These are phyloP conservation scores for Chaetops frenatus DNA, from an alignment of 2,113 vertebrate genomes.

Conservation along the genomic window DNA sequence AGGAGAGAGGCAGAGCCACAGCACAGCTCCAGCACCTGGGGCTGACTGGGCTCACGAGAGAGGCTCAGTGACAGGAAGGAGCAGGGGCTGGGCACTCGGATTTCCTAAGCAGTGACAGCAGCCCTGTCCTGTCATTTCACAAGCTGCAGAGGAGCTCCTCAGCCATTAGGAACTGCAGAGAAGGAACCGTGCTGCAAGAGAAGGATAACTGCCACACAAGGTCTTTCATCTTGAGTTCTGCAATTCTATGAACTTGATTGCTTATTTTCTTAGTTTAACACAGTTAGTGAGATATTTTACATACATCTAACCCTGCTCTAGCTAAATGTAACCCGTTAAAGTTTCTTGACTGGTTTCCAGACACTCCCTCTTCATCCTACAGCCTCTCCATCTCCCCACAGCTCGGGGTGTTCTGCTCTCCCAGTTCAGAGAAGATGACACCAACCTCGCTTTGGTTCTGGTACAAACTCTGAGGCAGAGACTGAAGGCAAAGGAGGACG, in stretches of 20 bases:
- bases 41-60: neutral
- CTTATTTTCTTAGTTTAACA: neutral
- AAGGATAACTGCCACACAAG: neutral
- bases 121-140: neutral
- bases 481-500: accelerated
- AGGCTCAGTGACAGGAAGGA: neutral
- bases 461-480: neutral
- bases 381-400: neutral
- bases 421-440: neutral
- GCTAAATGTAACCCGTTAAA: neutral
- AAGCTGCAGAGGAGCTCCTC: neutral
- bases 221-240: neutral
- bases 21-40: accelerated
- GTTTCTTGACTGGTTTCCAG: neutral
- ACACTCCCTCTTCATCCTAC: neutral
- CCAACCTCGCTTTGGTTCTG: neutral
- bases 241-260: neutral
- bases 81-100: neutral
- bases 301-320: neutral
- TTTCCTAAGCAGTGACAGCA: neutral
- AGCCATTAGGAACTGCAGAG: neutral
- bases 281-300: neutral
- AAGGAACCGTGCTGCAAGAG: neutral
- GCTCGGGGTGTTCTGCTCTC: accelerated
- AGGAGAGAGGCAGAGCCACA: neutral